Percentiles rank a stretch among this genome's conserved stretches.
phyloP scores from a whole-genome alignment of 2,797 vertebrate species.

The Sebastolobus altivelis region DNA sequence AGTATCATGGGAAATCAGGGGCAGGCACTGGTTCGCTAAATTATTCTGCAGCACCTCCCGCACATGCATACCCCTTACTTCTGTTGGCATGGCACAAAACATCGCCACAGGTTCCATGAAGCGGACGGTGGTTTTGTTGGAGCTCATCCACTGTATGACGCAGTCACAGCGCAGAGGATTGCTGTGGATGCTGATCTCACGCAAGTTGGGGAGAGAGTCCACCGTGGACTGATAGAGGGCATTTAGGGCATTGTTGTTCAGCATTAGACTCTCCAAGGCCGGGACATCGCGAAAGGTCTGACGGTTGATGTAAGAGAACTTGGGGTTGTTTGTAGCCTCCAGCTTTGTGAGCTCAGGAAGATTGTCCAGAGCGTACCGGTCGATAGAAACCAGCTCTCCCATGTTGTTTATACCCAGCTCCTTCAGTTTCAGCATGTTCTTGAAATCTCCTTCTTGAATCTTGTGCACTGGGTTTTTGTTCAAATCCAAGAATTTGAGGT shows the following conservation, averaged over 20 bases:
- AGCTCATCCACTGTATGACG: constrained; percentile 95
- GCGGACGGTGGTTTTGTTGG: constrained; percentile 93
- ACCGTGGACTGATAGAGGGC: constrained; percentile 94
- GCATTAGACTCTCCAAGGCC: constrained; percentile 96
- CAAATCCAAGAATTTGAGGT: constrained; percentile 97
- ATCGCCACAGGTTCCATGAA: constrained; percentile 98
- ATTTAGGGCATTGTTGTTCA: constrained; percentile 96
- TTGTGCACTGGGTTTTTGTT: constrained; percentile 98
- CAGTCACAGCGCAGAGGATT: constrained; percentile 96
- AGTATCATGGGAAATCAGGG: constrained; percentile 93
- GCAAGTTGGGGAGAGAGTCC: constrained; percentile 93
- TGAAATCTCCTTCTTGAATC: constrained; percentile 96
- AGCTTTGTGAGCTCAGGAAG: constrained; percentile 97
- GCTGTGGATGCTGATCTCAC: constrained; percentile 97
- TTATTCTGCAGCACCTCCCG: constrained; percentile 90
- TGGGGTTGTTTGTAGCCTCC: constrained; percentile 97
- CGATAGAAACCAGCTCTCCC: constrained; percentile 94
- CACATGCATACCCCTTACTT: constrained; percentile 91
- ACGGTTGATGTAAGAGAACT: constrained; percentile 93
- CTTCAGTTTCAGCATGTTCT: constrained; percentile 94
- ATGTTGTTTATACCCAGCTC: constrained; percentile 98
- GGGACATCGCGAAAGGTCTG: constrained; percentile 93
- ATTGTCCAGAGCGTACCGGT: constrained; percentile 93
- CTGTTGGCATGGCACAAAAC: constrained; percentile 93
- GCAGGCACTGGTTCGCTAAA: constrained; percentile 91